Conservation (phyloP, 2,888 invertebrate species). For the Cosmopolites sordidus region DNA sequence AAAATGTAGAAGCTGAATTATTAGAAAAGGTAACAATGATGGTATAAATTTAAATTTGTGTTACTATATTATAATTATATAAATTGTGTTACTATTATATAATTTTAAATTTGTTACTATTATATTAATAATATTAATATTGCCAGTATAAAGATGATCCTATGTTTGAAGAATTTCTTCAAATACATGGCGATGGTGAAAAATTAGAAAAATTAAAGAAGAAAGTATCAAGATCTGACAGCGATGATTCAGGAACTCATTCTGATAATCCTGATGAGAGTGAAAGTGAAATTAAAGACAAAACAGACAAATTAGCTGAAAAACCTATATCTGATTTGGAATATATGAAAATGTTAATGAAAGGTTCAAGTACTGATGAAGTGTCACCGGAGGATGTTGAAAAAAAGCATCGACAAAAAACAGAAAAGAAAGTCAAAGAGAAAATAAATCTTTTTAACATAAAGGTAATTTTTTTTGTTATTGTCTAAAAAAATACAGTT, state of each 20-base stretch:
- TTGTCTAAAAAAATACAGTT: not conserved
- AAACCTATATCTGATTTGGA: conserved; percentile 70
- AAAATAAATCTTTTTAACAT: conserved; percentile 56
- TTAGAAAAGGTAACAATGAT: conserved; percentile 62
- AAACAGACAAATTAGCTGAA: conserved; percentile 58
- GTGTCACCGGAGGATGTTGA: conserved; percentile 37
- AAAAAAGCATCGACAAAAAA: conserved; percentile 41
- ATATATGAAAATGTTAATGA: conserved; percentile 70
- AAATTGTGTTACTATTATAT: not conserved
- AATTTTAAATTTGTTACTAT: conserved; percentile 4
- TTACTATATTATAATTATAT: conserved; percentile 1
- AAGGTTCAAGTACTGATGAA: conserved; percentile 40
- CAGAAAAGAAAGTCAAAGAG: conserved; percentile 45
- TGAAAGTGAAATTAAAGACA: conserved; percentile 25
- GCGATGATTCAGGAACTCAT: conserved; percentile 40
- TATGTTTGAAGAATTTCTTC: conserved; percentile 82
- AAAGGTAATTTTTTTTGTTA: conserved; percentile 46
- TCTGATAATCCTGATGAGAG: conserved; percentile 36
- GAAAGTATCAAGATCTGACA: conserved; percentile 41
- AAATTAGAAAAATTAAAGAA: conserved; percentile 42
- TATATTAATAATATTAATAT: conserved; percentile 7
- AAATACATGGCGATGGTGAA: conserved; percentile 65
- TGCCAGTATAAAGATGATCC: conserved; percentile 80
- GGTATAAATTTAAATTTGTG: conserved; percentile 4
- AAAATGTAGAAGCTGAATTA: conserved; percentile 51